phyloP scores from a whole-genome alignment of 2,797 vertebrate species.

The Sebastes umbrosus region DNA sequence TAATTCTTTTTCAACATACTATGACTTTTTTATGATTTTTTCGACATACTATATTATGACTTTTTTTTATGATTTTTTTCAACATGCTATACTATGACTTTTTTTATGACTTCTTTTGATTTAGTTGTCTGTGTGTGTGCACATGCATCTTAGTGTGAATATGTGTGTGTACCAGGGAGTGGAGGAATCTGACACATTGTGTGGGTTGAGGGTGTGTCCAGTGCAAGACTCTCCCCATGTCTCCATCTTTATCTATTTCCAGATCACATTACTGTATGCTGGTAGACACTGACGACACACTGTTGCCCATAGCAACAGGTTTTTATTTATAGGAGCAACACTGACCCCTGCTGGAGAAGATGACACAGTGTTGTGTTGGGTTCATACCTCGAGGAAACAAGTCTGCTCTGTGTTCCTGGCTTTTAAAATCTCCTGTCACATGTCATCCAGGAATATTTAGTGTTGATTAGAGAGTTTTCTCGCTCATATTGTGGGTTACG shows the following conservation, averaged over 20 bases:
- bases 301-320: constrained; percentile 10
- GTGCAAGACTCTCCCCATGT: constrained; percentile 63
- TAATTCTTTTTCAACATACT: rapidly evolving
- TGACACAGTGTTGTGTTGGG: not conserved
- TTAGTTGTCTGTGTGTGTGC: not conserved
- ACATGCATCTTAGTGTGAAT: not conserved
- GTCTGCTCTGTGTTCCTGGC: not conserved
- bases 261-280: constrained; percentile 60
- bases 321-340: constrained; percentile 40
- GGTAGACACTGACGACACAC: not conserved
- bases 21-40: no score
- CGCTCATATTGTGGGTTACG: not conserved
- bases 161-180: constrained; percentile 14
- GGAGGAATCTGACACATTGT: constrained; percentile 58
- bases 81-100: no score
- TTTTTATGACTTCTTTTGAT: no score
- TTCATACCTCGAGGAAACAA: not conserved
- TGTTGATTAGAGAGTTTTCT: not conserved
- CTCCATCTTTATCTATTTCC: constrained; percentile 54
- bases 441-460: not conserved
- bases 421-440: not conserved
- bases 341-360: constrained; percentile 73
- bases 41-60: no score
- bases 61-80: no score
- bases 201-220: constrained; percentile 69